phyloP scores from a whole-genome alignment of 2,113 vertebrate genomes.

The Leuciscus idus region DNA sequence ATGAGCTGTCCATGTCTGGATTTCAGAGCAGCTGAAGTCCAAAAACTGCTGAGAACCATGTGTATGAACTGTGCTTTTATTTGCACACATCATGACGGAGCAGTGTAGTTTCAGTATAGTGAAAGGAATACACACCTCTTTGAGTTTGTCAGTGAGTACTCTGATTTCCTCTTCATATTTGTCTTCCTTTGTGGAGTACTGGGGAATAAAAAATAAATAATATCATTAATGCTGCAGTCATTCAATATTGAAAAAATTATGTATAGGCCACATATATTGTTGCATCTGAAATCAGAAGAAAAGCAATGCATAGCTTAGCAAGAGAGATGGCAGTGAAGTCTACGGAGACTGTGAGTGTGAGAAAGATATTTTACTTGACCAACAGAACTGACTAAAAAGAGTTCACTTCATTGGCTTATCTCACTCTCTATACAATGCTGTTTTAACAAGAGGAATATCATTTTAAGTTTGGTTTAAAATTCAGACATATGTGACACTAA shows the following conservation, averaged over 20 bases:
- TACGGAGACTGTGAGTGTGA: background rate
- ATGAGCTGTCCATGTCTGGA: no score
- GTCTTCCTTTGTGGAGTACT: conserved; percentile 97
- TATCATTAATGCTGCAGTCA: conserved; percentile 5
- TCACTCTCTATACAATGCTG: background rate
- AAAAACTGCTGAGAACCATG: no score
- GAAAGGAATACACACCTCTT: conserved; percentile 83
- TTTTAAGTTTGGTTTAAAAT: background rate
- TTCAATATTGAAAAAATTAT: background rate
- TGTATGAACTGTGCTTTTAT: no score
- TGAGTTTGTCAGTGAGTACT: conserved; percentile 95
- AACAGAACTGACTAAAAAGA: background rate
- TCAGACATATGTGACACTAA: background rate
- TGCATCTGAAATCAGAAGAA: background rate
- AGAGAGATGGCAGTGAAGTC: background rate
- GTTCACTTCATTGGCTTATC: background rate
- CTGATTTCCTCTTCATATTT: conserved; percentile 96
- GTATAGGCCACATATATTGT: background rate
- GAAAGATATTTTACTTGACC: background rate
- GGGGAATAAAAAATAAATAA: conserved; percentile 48
- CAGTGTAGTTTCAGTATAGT: no score
- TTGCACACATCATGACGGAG: no score
- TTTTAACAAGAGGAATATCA: background rate
- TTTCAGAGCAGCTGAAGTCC: no score
- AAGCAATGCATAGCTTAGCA: background rate